Percentiles rank a stretch among this genome's conserved stretches.
Evolutionary conservation across 2,113 vertebrate genomes (phyloP).

Genomic region (Caracal caracal): DNA sequence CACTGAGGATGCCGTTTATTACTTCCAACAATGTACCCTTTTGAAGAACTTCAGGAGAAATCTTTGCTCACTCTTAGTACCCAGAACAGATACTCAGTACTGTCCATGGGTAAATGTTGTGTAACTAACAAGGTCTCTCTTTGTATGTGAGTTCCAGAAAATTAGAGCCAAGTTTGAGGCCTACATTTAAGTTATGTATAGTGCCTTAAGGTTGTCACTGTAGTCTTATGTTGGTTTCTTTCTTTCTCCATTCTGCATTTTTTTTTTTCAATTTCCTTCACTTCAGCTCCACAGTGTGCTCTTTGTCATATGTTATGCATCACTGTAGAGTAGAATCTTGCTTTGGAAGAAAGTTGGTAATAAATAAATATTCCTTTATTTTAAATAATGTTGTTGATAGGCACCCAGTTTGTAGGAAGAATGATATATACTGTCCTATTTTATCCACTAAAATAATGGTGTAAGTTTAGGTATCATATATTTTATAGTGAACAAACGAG

Average conservation of each 20-base stretch:
- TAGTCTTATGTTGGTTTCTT: background rate
- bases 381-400: background rate
- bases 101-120: background rate
- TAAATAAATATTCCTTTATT: background rate
- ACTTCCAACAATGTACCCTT: slow-evolving; percentile 8
- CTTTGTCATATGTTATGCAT: background rate
- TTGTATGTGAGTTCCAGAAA: background rate
- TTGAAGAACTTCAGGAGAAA: slow-evolving; percentile 34
- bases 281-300: background rate
- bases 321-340: background rate
- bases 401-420: background rate
- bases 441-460: background rate
- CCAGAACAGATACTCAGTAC: background rate
- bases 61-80: background rate
- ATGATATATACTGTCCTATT: background rate
- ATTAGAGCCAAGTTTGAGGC: background rate
- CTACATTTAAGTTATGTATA: background rate
- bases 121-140: background rate
- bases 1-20: slow-evolving; percentile 6
- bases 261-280: background rate
- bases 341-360: background rate
- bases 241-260: background rate
- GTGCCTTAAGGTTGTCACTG: background rate
- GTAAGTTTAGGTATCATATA: background rate
- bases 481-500: background rate